phyloP scores from a whole-genome alignment of 2,888 invertebrate species.

The Papilio gigon region DNA sequence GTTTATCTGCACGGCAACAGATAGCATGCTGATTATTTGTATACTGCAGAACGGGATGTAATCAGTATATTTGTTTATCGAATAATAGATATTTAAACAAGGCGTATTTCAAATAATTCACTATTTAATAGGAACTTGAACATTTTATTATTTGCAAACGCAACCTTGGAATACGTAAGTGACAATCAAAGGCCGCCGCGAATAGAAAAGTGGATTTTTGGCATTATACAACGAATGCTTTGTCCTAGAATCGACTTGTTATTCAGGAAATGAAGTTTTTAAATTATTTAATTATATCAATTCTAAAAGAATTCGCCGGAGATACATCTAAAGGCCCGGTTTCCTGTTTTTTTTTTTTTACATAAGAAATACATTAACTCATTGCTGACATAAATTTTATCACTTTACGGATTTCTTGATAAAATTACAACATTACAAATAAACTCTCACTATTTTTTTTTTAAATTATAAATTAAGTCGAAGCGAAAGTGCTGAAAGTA shows the following conservation, averaged over 20 bases:
- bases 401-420: conserved; percentile 5
- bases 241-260: conserved; percentile 50
- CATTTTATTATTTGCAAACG: conserved; percentile 47
- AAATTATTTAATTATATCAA: conserved; percentile 51
- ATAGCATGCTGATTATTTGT: too few species aligned
- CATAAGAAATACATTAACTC: conserved; percentile 20
- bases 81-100: too few species aligned
- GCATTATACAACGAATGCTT: conserved; percentile 46
- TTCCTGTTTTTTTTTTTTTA: conserved; percentile 34
- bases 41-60: too few species aligned
- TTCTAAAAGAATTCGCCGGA: conserved; percentile 57
- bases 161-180: conserved; percentile 48
- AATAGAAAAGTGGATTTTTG: conserved; percentile 40
- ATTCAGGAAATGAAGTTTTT: conserved; percentile 36
- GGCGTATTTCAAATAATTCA: conserved; percentile 20
- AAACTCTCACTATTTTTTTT: neutral
- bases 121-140: conserved; percentile 44
- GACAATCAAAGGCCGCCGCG: conserved; percentile 43
- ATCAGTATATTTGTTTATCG: too few species aligned
- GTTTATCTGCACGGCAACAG: too few species aligned
- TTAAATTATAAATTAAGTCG: neutral
- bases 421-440: neutral
- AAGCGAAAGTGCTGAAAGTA: too few species aligned
- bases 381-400: conserved; percentile 12
- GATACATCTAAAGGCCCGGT: conserved; percentile 25